Evolutionary conservation across 92 coral and sea anemone genomes (phyloP).

Genomic region (Pocillopora grandis): DNA sequence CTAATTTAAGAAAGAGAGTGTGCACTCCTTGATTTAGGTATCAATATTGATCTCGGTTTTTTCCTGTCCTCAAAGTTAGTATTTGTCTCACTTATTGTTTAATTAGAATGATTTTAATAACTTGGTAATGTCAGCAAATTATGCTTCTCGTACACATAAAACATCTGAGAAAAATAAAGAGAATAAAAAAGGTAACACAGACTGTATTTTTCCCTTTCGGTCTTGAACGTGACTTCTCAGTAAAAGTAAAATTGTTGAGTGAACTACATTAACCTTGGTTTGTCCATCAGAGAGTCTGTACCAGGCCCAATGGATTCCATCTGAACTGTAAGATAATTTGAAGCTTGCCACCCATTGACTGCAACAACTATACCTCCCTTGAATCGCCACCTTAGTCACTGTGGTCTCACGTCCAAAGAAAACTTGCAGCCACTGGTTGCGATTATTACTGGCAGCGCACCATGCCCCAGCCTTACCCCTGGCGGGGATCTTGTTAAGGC

Average conservation of each 20-base stretch:
- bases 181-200: no score
- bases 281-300: conserved; percentile 28
- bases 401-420: conserved; percentile 27
- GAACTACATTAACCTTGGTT: conserved; percentile 7
- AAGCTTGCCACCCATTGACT: conserved; percentile 36
- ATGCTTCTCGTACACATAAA: no score
- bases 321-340: conserved; percentile 27
- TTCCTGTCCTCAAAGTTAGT: no score
- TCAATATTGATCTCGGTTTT: no score
- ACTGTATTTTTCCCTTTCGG: background rate
- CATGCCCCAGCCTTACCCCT: conserved; percentile 27
- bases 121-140: no score
- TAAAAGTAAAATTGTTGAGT: background rate
- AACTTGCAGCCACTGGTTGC: conserved; percentile 37
- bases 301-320: conserved; percentile 45
- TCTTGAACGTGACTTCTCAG: background rate
- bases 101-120: no score
- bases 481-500: conserved; percentile 5
- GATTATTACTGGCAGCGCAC: conserved; percentile 15
- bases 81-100: no score
- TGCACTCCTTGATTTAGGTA: no score
- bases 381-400: conserved; percentile 6
- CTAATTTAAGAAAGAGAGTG: no score
- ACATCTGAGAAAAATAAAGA: no score
- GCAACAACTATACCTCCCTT: background rate